Evolutionary conservation across 2,797 vertebrate species (phyloP).

Genomic region (Chanos chanos): DNA sequence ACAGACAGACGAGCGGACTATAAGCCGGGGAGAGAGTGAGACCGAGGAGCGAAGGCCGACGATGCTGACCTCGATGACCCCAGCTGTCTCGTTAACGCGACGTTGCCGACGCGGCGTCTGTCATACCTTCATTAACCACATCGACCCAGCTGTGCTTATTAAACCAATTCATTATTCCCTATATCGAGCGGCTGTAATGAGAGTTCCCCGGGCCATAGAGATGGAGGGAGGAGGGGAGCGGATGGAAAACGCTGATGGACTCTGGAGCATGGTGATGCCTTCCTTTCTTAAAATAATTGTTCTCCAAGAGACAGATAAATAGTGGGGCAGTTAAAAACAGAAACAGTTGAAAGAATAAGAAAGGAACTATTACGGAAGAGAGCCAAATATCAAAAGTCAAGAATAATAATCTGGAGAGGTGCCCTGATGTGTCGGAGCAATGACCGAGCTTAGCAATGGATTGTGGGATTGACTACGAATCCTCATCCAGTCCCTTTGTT

Average conservation of each 20-base stretch:
- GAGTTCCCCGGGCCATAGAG: background rate
- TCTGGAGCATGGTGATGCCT: background rate
- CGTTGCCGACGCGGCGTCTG: slow-evolving; percentile 58
- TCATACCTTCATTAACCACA: slow-evolving; percentile 75
- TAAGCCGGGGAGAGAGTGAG: background rate
- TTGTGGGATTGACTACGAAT: too few species aligned
- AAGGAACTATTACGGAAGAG: background rate
- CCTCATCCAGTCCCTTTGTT: too few species aligned
- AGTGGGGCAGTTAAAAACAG: too few species aligned
- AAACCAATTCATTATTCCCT: slow-evolving; percentile 76
- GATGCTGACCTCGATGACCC: slow-evolving; percentile 58
- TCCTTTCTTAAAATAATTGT: too few species aligned
- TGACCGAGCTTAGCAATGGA: too few species aligned
- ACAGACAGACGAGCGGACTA: too few species aligned
- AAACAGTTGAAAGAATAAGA: background rate
- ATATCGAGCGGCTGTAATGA: slow-evolving; percentile 61
- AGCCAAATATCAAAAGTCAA: too few species aligned
- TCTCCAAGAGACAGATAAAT: too few species aligned
- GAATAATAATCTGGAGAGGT: too few species aligned
- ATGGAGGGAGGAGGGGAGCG: background rate
- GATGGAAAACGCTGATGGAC: too few species aligned
- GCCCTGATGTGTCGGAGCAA: too few species aligned
- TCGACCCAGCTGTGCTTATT: slow-evolving; percentile 72
- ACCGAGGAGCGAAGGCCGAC: background rate
- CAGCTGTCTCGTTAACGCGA: slow-evolving; percentile 60